Percentiles rank a stretch among this genome's conserved stretches.
phyloP scores from a whole-genome alignment of 2,888 invertebrate genomes.

The Prosopocoilus inquinatus region DNA sequence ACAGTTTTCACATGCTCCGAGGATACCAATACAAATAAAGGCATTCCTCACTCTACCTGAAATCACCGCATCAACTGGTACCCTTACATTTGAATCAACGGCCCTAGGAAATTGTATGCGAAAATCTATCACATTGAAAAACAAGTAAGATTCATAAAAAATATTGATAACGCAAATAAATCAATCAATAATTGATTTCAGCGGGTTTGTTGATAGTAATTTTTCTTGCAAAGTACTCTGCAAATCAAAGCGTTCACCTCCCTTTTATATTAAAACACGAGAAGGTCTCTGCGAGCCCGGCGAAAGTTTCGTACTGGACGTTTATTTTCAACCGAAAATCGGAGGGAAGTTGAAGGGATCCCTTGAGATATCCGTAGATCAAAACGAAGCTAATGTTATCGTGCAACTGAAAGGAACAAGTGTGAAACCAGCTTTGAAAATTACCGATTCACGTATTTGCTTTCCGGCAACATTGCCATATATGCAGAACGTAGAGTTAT shows the following conservation, averaged over 20 bases:
- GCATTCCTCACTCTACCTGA: constrained; percentile 61
- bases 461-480: constrained; percentile 67
- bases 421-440: constrained; percentile 54
- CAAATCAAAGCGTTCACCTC: constrained; percentile 27
- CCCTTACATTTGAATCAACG: constrained; percentile 58
- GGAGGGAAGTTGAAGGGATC: constrained; percentile 47
- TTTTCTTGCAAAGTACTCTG: too few relatives aligned
- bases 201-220: too few relatives aligned
- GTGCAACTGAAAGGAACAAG: constrained; percentile 57
- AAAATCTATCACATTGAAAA: constrained; percentile 56
- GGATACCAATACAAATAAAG: constrained; percentile 58
- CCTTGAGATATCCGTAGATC: constrained; percentile 50
- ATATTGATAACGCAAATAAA: too few relatives aligned
- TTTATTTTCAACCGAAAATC: constrained; percentile 59
- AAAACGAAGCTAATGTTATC: constrained; percentile 53
- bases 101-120: constrained; percentile 60
- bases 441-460: constrained; percentile 54
- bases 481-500: constrained; percentile 57
- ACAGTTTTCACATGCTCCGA: constrained; percentile 57
- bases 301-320: constrained; percentile 53
- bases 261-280: constrained; percentile 19
- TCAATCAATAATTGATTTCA: too few relatives aligned
- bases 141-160: constrained; percentile 52
- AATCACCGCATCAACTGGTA: constrained; percentile 49
- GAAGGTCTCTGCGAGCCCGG: constrained; percentile 44